Evolutionary conservation across 1,140 invertebrate genomes (phyloP).

Genomic region (Chrysomallon squamiferum): DNA sequence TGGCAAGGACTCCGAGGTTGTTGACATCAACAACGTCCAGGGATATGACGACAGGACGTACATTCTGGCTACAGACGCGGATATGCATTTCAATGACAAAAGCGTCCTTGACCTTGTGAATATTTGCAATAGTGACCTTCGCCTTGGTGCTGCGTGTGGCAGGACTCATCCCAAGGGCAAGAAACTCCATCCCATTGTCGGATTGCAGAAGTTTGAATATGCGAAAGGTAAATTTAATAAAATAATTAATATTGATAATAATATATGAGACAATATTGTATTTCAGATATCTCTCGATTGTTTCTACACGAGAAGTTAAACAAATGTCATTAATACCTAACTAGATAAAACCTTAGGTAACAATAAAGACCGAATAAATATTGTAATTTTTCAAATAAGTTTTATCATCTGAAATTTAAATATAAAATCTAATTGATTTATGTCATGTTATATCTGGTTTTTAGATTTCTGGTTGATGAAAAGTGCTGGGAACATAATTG

Average conservation of each 20-base stretch:
- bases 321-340: too few species aligned
- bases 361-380: too few species aligned
- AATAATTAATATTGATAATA: neutral
- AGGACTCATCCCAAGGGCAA: constrained; percentile 38
- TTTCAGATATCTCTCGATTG: too few species aligned
- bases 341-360: too few species aligned
- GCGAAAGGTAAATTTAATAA: constrained; percentile 45
- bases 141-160: constrained; percentile 40
- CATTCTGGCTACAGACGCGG: constrained; percentile 46
- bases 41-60: constrained; percentile 26
- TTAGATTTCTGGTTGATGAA: constrained; percentile 52
- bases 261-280: neutral
- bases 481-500: constrained; percentile 53
- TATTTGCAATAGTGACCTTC: constrained; percentile 22
- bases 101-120: constrained; percentile 35
- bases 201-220: constrained; percentile 74
- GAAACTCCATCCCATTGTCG: constrained; percentile 65
- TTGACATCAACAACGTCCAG: neutral
- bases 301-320: too few species aligned
- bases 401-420: too few species aligned
- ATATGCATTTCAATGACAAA: constrained; percentile 39
- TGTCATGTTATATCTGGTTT: neutral
- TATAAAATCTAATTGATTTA: too few species aligned
- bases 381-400: too few species aligned
- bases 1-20: neutral